Conservation (phyloP, 1,140 invertebrate genomes). For the Brachionus asplanchnoidis region DNA sequence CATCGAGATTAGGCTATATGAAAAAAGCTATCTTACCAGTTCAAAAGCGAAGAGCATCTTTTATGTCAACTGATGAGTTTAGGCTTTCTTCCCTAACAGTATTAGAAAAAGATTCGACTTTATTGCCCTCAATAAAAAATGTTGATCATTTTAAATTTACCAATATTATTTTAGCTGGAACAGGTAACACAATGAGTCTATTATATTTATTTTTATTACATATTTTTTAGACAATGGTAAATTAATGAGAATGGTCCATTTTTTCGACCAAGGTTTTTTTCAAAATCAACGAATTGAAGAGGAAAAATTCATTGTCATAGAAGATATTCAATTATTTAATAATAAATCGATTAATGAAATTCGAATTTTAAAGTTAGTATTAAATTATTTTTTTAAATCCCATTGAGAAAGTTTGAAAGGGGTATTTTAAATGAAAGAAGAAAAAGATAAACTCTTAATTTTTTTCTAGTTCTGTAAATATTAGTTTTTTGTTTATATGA, state of each 20-base stretch:
- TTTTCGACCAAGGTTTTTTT: not conserved
- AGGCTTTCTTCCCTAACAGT: not conserved
- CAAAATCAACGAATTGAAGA: not conserved
- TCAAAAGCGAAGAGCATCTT: conserved; percentile 4
- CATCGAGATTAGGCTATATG: conserved; percentile 31
- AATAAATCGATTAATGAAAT: conserved; percentile 11
- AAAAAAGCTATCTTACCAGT: conserved; percentile 16
- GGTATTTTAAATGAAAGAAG: not conserved
- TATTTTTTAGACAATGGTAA: conserved; percentile 13
- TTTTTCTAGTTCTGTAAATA: no score
- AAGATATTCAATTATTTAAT: conserved; percentile 26
- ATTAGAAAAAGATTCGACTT: not conserved
- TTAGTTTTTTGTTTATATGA: no score
- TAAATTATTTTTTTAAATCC: no score
- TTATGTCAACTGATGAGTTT: conserved; percentile 14
- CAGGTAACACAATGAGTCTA: not conserved
- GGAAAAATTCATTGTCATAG: not conserved
- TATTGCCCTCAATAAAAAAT: not conserved
- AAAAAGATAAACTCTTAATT: not conserved
- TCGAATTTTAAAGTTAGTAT: not conserved
- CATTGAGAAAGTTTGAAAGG: no score
- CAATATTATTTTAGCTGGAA: conserved; percentile 18
- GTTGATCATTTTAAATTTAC: not conserved
- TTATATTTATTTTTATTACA: not conserved
- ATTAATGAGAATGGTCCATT: conserved; percentile 20